A percentile compares a stretch with the other conserved stretches of the same genome.
Evolutionary conservation across 2,888 invertebrate genomes (phyloP).

Genomic region (Eristalis tenax): DNA sequence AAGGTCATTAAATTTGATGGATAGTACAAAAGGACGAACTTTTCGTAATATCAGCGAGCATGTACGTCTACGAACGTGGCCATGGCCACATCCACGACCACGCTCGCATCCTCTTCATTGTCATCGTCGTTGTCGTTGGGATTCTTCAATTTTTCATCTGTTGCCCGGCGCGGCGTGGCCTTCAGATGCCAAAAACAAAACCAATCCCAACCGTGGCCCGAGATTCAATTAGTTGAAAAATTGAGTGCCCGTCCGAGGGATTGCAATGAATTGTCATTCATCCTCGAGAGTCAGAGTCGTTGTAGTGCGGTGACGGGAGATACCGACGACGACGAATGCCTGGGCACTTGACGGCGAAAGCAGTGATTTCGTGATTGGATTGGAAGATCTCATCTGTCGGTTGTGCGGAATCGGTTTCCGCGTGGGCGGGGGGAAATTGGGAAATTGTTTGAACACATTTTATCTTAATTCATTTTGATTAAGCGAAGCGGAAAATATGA

Average conservation of each 20-base stretch:
- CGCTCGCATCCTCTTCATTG: background rate
- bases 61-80: background rate
- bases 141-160: slow-evolving; percentile 28
- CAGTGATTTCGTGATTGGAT: slow-evolving; percentile 54
- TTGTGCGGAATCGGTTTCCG: slow-evolving; percentile 1
- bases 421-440: slow-evolving; percentile 5
- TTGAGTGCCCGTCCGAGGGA: slow-evolving; percentile 58
- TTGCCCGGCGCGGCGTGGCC: slow-evolving; percentile 21
- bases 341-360: background rate
- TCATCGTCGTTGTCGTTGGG: background rate
- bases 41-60: slow-evolving; percentile 3
- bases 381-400: slow-evolving; percentile 51
- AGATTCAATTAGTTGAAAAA: slow-evolving; percentile 71
- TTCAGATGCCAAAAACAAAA: slow-evolving; percentile 45
- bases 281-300: background rate
- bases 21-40: slow-evolving; percentile 57
- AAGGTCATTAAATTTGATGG: slow-evolving; percentile 68
- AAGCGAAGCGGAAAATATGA: slow-evolving; percentile 53
- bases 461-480: slow-evolving; percentile 58
- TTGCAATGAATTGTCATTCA: slow-evolving; percentile 51
- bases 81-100: slow-evolving; percentile 32
- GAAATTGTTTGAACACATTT: slow-evolving; percentile 45
- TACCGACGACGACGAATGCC: background rate
- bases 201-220: slow-evolving; percentile 16
- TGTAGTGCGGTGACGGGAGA: background rate